A percentile compares a stretch with the other conserved stretches of the same genome.
phyloP scores from a whole-genome alignment of 2,888 invertebrate species.

The Ornithoptera alexandrae region DNA sequence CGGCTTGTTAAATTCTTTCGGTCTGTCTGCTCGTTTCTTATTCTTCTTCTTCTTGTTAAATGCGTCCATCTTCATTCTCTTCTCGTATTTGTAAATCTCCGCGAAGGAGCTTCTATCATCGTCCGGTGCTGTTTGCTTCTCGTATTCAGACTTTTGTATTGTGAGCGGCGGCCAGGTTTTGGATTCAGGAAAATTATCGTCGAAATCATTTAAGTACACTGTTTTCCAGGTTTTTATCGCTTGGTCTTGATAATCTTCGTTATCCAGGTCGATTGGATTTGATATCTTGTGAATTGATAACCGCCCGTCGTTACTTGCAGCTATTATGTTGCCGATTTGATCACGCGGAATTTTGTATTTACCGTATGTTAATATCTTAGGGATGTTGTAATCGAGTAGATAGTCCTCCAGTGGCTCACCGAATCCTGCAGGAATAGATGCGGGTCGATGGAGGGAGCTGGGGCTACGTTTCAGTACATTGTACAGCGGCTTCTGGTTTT shows the following conservation, averaged over 20 bases:
- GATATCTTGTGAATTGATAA: constrained; percentile 5
- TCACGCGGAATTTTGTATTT: constrained; percentile 33
- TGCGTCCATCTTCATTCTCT: constrained; percentile 32
- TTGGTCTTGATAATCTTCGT: constrained; percentile 8
- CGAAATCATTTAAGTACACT: constrained; percentile 15
- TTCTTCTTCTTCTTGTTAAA: constrained; percentile 42
- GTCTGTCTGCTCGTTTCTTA: constrained; percentile 39
- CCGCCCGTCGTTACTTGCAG: constrained; percentile 19
- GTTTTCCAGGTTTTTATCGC: constrained; percentile 2
- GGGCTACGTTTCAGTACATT: constrained; percentile 44
- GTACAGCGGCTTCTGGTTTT: constrained; percentile 41
- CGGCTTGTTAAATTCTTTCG: constrained; percentile 35
- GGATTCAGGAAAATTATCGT: constrained; percentile 9
- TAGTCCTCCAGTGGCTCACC: constrained; percentile 60
- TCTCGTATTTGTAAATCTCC: constrained; percentile 41
- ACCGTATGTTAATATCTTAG: constrained; percentile 41
- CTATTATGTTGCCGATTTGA: constrained; percentile 52
- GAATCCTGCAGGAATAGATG: constrained; percentile 47
- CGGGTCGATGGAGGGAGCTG: constrained; percentile 37
- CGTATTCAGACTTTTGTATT: constrained; percentile 38
- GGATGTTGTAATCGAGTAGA: constrained; percentile 37
- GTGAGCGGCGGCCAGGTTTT: constrained; percentile 28
- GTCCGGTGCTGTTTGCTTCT: constrained; percentile 36
- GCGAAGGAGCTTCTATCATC: constrained; percentile 42
- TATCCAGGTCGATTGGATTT: constrained; percentile 9